Evolutionary conservation across 2,113 vertebrate species (phyloP).

Genomic region (Aix galericulata): DNA sequence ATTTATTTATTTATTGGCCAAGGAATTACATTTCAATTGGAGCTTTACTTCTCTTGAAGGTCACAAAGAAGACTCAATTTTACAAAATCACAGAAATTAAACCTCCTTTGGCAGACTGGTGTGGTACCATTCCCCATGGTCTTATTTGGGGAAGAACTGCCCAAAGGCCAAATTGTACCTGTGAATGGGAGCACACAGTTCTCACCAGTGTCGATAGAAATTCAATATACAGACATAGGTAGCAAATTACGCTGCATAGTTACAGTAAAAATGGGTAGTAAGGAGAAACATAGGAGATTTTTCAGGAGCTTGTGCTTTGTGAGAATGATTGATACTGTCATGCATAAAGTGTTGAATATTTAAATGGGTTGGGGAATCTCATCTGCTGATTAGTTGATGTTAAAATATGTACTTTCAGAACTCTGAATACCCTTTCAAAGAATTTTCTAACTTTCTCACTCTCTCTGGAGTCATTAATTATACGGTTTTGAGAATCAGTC

Average conservation of each 20-base stretch:
- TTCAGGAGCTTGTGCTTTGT: slow-evolving; percentile 1
- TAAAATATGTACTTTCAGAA: slow-evolving; percentile 64
- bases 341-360: slow-evolving; percentile 51
- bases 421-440: slow-evolving; percentile 65
- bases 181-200: neutral
- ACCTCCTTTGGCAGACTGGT: neutral
- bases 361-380: slow-evolving; percentile 56
- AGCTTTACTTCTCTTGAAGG: slow-evolving; percentile 15
- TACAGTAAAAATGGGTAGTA: slow-evolving; percentile 17
- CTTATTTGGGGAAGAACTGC: slow-evolving; percentile 15
- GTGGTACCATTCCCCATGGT: neutral
- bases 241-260: neutral
- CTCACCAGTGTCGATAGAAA: neutral
- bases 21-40: neutral
- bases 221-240: neutral
- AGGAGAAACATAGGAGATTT: slow-evolving; percentile 20
- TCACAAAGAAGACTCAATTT: neutral
- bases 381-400: slow-evolving; percentile 48
- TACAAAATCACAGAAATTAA: neutral
- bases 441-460: slow-evolving; percentile 53
- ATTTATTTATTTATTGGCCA: neutral
- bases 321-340: slow-evolving; percentile 23
- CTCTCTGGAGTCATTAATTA: slow-evolving; percentile 74
- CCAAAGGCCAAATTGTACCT: neutral
- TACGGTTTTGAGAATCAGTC: slow-evolving; percentile 50